Percentiles rank a stretch among this genome's conserved stretches.
phyloP scores from a whole-genome alignment of 2,797 vertebrate genomes.

The Iguana delicatissima region DNA sequence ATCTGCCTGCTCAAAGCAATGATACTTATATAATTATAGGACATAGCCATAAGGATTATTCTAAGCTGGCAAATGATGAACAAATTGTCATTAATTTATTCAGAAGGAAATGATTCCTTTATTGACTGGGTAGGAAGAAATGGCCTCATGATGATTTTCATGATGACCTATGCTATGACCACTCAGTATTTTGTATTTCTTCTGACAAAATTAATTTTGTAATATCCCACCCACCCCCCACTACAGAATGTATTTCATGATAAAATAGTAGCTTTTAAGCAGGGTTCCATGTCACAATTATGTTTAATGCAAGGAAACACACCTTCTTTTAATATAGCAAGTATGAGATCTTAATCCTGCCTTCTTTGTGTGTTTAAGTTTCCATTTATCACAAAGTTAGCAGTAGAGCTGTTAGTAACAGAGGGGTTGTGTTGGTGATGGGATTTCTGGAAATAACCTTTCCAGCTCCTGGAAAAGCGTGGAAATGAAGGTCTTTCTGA shows the following conservation, averaged over 20 bases:
- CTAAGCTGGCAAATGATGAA: neutral
- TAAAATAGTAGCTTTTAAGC: neutral
- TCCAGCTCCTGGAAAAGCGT: too few species aligned
- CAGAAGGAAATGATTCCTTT: neutral
- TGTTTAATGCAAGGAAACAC: neutral
- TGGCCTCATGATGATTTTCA: neutral
- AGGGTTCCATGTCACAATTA: neutral
- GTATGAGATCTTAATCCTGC: neutral
- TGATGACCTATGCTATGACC: accelerated
- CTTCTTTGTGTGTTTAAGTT: neutral
- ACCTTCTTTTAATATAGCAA: neutral
- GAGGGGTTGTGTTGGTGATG: too few species aligned
- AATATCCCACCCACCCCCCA: too few species aligned
- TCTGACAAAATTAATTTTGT: too few species aligned
- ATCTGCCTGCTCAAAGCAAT: neutral
- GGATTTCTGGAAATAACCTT: too few species aligned
- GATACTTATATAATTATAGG: accelerated
- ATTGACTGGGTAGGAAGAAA: neutral
- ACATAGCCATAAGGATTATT: neutral
- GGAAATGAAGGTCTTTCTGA: neutral
- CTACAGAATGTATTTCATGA: neutral
- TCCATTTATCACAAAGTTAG: neutral
- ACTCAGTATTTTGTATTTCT: too few species aligned
- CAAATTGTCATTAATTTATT: neutral
- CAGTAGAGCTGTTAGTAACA: too few species aligned